Percentiles rank a stretch among this genome's conserved stretches.
Evolutionary conservation across 2,797 vertebrate species (phyloP).

Genomic region (Rhyacichthys aspro): DNA sequence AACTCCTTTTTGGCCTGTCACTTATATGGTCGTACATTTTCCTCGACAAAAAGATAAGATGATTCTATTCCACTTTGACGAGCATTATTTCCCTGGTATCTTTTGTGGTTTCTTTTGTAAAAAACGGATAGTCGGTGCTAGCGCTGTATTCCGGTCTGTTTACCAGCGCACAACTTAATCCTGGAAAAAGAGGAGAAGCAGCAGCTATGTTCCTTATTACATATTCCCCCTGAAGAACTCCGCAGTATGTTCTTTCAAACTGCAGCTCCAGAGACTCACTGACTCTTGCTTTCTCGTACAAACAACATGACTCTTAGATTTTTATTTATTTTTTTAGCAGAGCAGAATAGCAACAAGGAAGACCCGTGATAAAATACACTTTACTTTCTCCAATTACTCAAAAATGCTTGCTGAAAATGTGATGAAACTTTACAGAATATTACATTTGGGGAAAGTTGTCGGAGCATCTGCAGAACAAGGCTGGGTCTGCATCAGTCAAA

Average conservation of each 20-base stretch:
- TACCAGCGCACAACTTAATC: constrained; percentile 53
- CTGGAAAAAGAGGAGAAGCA: constrained; percentile 52
- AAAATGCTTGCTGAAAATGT: neutral
- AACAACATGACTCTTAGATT: constrained; percentile 65
- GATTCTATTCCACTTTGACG: constrained; percentile 32
- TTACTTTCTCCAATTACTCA: constrained; percentile 1
- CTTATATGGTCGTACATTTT: constrained; percentile 10
- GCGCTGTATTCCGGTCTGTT: constrained; percentile 42
- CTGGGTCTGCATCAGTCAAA: constrained; percentile 1
- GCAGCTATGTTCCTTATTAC: constrained; percentile 67
- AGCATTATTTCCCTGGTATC: constrained; percentile 26
- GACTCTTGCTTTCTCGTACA: constrained; percentile 52
- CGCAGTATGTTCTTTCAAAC: constrained; percentile 60
- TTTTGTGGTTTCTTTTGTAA: constrained; percentile 29
- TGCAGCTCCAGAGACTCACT: constrained; percentile 59
- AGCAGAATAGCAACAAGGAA: constrained; percentile 58
- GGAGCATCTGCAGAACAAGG: neutral
- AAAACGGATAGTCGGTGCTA: constrained; percentile 44
- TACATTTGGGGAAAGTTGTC: too few species aligned
- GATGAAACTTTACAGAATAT: neutral
- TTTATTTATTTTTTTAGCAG: constrained; percentile 50
- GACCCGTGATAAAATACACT: constrained; percentile 8
- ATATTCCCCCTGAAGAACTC: constrained; percentile 74
- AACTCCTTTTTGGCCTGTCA: neutral
- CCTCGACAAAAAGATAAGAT: constrained; percentile 13